Conservation (phyloP, 2,797 vertebrate species). For the Dermochelys coriacea region DNA sequence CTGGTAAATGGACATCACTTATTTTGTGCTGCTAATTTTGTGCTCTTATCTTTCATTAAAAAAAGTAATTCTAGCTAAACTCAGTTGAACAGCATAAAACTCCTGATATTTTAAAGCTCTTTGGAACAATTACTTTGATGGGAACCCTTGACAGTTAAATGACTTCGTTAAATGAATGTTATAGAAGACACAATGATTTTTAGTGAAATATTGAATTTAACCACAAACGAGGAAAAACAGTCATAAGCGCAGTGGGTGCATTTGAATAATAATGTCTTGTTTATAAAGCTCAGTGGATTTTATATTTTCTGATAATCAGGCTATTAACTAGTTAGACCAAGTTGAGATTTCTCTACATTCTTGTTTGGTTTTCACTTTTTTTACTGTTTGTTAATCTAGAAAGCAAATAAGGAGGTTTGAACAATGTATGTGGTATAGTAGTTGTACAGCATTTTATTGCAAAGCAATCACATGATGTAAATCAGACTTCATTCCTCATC, state of each 20-base stretch:
- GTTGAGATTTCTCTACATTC: background rate
- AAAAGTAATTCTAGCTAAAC: slow-evolving; percentile 68
- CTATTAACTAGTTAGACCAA: slow-evolving; percentile 27
- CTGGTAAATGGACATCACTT: slow-evolving; percentile 52
- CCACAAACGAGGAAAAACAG: slow-evolving; percentile 64
- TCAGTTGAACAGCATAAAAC: slow-evolving; percentile 62
- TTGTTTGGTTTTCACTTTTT: slow-evolving; percentile 2
- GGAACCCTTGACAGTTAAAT: slow-evolving; percentile 74
- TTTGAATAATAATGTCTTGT: slow-evolving; percentile 63
- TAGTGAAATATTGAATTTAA: slow-evolving; percentile 77
- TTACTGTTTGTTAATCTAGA: slow-evolving; percentile 4
- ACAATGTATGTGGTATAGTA: background rate
- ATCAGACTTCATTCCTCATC: background rate
- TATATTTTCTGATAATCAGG: slow-evolving; percentile 50
- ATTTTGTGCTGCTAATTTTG: slow-evolving; percentile 61
- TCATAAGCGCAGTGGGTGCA: slow-evolving; percentile 42
- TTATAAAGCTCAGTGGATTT: slow-evolving; percentile 61
- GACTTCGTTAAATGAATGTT: slow-evolving; percentile 74
- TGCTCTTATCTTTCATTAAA: slow-evolving; percentile 65
- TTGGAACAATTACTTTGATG: slow-evolving; percentile 75
- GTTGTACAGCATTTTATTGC: background rate
- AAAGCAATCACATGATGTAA: background rate
- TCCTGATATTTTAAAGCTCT: slow-evolving; percentile 75
- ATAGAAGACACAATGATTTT: slow-evolving; percentile 72
- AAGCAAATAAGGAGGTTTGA: background rate